phyloP scores from a whole-genome alignment of 2,888 invertebrate genomes.

The Choreutis nemorana region DNA sequence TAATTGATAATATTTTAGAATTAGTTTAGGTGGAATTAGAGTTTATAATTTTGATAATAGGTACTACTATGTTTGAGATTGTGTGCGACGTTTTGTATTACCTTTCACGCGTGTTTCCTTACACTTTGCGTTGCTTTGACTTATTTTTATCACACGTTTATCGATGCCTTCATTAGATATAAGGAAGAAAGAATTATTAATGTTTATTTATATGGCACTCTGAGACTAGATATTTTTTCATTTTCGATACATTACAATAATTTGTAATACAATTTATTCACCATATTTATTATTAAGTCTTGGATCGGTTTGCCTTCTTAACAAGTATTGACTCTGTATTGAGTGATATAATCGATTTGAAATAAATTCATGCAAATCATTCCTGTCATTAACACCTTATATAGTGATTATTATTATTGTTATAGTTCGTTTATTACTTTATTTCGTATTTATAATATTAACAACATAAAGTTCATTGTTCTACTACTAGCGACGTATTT shows the following conservation, averaged over 20 bases:
- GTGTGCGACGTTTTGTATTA: slow-evolving; percentile 31
- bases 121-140: slow-evolving; percentile 36
- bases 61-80: slow-evolving; percentile 38
- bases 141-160: slow-evolving; percentile 39
- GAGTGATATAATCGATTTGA: too few relatives aligned
- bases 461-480: slow-evolving; percentile 42
- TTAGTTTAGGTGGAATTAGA: slow-evolving; percentile 51
- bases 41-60: slow-evolving; percentile 40
- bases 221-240: too few relatives aligned
- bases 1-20: too few relatives aligned
- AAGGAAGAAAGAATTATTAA: slow-evolving; percentile 4
- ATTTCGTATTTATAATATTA: slow-evolving; percentile 34
- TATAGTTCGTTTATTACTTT: slow-evolving; percentile 32
- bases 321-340: too few relatives aligned
- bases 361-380: slow-evolving; percentile 56
- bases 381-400: slow-evolving; percentile 40
- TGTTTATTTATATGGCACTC: too few relatives aligned
- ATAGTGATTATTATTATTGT: slow-evolving; percentile 32
- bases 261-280: too few relatives aligned
- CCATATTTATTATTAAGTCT: too few relatives aligned
- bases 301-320: too few relatives aligned
- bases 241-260: too few relatives aligned
- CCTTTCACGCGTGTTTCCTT: slow-evolving; percentile 36
- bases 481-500: slow-evolving; percentile 62
- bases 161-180: slow-evolving; percentile 51